Base-by-base conservation (phyloP, 2,888 invertebrate species). In the Orthosia gothica region DNA sequence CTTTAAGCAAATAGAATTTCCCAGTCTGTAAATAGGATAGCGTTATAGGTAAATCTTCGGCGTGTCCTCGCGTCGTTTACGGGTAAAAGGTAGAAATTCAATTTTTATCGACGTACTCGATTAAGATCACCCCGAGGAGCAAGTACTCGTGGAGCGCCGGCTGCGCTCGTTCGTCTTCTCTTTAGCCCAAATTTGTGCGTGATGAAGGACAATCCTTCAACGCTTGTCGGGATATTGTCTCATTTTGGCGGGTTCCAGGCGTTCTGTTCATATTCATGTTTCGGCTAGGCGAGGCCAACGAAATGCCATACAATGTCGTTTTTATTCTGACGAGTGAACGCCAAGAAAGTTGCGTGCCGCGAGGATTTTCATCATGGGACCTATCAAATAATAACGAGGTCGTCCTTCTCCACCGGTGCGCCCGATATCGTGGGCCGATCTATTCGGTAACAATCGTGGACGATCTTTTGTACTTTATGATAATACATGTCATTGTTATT, bases 1-100 rank as follows among this genome's bases (percentile, higher is more conserved):
- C 95, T 95, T 94, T 95, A 96, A 95, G 95, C 96, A 96, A 96
- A 96, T 95, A 96, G 92, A 95, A 95, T 95, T 94, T 94, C 93
- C 93, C 88, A 95, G 93, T 92, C 94, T 91, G 94, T 94, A 96
- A 96, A 96, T 94, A 96, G 92, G 92, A 94, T 92, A 92, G 92
- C 92, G 89, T 93, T 94, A 91, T 95, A 95, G 93, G 94, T 95
- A 93, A 95, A 95, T 94, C 94, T 93, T 90, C 88, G 88, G 87
- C 89, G 87, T 92, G 90, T 91, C 91, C 90, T 90, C 89, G 85
- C 91, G 88, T 92, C 91, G 91, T 92, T 94, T 91, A 91, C 90
- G 89, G 87, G 89, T 89, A 90, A 91, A 94, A 92, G 92, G 92
- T 91, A 90, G 87, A 92, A 94, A 93, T 93, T 92, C 91, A 92